phyloP scores from a whole-genome alignment of 2,888 invertebrate genomes.

The Rapana venosa region DNA sequence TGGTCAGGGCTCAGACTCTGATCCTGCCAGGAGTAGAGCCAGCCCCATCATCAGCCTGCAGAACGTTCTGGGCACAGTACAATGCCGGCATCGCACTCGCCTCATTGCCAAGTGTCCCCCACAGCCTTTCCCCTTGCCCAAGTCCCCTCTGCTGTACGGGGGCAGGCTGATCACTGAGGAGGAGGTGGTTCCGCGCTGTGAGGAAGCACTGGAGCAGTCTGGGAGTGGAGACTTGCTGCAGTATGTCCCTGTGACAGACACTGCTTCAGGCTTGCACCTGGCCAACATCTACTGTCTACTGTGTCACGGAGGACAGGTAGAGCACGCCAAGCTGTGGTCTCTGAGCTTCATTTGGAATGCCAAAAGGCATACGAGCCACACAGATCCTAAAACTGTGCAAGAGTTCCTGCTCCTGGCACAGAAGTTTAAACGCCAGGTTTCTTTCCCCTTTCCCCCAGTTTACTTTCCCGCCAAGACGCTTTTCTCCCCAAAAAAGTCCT shows the following conservation, averaged over 20 bases:
- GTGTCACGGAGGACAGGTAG: background rate
- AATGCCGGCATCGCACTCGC: conserved; percentile 8
- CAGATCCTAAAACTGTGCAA: background rate
- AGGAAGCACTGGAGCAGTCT: background rate
- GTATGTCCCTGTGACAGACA: background rate
- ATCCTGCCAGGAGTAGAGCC: background rate
- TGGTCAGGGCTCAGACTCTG: background rate
- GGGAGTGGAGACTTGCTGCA: background rate
- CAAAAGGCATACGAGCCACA: background rate
- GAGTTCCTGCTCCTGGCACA: background rate
- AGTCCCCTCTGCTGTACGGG: background rate
- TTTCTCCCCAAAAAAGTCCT: background rate
- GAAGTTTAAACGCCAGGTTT: background rate
- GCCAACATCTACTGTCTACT: conserved; percentile 7
- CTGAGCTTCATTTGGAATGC: background rate
- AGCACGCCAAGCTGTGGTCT: background rate
- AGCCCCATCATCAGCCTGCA: background rate
- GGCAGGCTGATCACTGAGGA: background rate
- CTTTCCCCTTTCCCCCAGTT: background rate
- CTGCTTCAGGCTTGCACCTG: background rate
- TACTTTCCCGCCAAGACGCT: background rate
- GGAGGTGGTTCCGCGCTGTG: background rate
- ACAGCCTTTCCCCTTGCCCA: background rate
- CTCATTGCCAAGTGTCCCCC: background rate
- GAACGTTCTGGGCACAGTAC: background rate